phyloP scores from a whole-genome alignment of 2,113 vertebrate species.

The Chamaetylas fuelleborni region DNA sequence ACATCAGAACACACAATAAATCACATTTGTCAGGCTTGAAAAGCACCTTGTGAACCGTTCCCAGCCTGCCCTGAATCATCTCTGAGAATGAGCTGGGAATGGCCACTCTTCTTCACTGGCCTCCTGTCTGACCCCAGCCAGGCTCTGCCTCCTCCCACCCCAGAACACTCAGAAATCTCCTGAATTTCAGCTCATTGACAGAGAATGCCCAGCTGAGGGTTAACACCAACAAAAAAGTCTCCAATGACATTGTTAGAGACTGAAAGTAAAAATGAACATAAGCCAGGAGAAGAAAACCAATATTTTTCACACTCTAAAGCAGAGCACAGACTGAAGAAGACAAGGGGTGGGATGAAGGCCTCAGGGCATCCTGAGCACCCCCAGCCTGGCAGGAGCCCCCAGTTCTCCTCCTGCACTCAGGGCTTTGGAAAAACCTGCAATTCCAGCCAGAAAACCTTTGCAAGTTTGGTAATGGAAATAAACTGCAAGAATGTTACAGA shows the following conservation, averaged over 20 bases:
- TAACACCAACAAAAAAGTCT: not conserved
- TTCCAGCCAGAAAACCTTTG: not conserved
- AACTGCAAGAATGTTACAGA: not conserved
- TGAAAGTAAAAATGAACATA: not conserved
- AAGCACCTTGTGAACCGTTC: not conserved
- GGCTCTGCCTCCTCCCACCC: not conserved
- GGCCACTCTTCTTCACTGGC: not conserved
- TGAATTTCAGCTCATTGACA: not conserved
- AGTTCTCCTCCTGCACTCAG: not conserved
- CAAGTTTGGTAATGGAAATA: not conserved
- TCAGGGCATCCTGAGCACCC: not conserved
- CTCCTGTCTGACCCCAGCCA: not conserved
- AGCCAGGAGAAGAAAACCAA: not conserved
- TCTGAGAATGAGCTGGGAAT: not conserved
- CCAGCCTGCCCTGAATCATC: not conserved
- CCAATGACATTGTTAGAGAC: not conserved
- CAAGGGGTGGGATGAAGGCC: not conserved
- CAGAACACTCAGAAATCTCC: not conserved
- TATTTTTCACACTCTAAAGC: not conserved
- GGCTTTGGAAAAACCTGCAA: not conserved
- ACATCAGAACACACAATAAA: not conserved
- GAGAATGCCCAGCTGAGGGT: not conserved
- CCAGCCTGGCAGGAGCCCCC: not conserved
- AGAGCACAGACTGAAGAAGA: not conserved
- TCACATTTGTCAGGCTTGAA: not conserved